Evolutionary conservation across 1,140 invertebrate genomes (phyloP).

Genomic region (Eufriesea mexicana): DNA sequence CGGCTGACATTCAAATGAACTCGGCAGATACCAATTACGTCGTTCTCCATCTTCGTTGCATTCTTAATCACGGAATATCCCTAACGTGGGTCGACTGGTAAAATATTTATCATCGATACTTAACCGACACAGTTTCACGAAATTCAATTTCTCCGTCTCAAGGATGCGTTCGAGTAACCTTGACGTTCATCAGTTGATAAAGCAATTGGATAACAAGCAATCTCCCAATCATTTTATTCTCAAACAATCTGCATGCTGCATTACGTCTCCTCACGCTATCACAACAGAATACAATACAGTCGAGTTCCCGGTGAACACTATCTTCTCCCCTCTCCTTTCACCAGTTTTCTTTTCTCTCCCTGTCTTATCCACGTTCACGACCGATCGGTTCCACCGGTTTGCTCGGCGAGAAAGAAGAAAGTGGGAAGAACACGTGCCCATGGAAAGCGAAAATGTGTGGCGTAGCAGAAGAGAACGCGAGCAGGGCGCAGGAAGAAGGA

Average conservation of each 20-base stretch:
- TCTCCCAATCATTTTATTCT: constrained; percentile 19
- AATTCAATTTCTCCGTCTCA: neutral
- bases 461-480: neutral
- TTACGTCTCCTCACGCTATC: neutral
- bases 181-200: neutral
- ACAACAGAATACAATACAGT: neutral
- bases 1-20: too few species aligned
- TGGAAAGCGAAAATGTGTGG: constrained; percentile 27
- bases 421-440: neutral
- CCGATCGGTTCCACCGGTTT: constrained; percentile 29
- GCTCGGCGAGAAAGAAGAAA: constrained; percentile 38
- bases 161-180: neutral
- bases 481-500: neutral
- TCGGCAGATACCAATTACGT: too few species aligned
- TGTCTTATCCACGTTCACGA: constrained; percentile 8
- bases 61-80: too few species aligned
- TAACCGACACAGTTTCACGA: too few species aligned
- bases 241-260: neutral
- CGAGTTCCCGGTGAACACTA: neutral
- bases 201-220: constrained; percentile 12
- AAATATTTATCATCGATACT: too few species aligned
- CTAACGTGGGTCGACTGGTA: too few species aligned
- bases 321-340: neutral
- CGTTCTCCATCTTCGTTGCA: too few species aligned
- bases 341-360: neutral